Percentiles rank a stretch among this genome's conserved stretches.
Conservation (phyloP, 2,113 vertebrate genomes). For the Vidua chalybeata region DNA sequence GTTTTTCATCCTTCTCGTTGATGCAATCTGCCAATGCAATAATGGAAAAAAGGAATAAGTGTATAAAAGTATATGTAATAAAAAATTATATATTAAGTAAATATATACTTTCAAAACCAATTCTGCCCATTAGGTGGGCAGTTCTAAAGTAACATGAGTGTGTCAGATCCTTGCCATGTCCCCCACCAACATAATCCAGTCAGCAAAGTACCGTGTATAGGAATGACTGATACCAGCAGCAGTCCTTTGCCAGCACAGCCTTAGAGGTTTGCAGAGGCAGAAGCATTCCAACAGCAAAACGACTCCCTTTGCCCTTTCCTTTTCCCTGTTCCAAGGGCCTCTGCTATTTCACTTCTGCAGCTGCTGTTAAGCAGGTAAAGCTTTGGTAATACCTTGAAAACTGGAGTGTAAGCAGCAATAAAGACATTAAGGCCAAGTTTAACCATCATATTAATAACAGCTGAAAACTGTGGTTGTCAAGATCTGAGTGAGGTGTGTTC, state of each 20-base stretch:
- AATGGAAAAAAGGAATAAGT: neutral
- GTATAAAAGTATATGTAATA: neutral
- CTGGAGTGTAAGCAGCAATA: neutral
- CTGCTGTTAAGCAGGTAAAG: neutral
- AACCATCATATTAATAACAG: neutral
- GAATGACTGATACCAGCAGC: neutral
- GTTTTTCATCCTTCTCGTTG: neutral
- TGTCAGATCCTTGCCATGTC: neutral
- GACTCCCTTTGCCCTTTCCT: neutral
- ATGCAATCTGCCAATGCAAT: neutral
- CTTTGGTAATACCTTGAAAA: neutral
- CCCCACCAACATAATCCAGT: neutral
- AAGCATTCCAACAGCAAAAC: neutral
- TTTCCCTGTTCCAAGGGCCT: neutral
- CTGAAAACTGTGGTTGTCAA: neutral
- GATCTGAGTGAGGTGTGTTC: neutral
- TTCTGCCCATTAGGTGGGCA: neutral
- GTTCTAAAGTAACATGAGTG: neutral
- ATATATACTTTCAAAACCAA: neutral
- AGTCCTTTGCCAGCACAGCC: neutral
- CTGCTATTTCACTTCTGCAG: neutral
- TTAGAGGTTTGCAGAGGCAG: neutral
- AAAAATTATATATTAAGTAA: neutral
- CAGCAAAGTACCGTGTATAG: neutral
- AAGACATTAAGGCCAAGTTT: neutral